A percentile compares a stretch with the other conserved stretches of the same genome.
Evolutionary conservation across 2,113 vertebrate genomes (phyloP).

Genomic region (Callipepla californica): DNA sequence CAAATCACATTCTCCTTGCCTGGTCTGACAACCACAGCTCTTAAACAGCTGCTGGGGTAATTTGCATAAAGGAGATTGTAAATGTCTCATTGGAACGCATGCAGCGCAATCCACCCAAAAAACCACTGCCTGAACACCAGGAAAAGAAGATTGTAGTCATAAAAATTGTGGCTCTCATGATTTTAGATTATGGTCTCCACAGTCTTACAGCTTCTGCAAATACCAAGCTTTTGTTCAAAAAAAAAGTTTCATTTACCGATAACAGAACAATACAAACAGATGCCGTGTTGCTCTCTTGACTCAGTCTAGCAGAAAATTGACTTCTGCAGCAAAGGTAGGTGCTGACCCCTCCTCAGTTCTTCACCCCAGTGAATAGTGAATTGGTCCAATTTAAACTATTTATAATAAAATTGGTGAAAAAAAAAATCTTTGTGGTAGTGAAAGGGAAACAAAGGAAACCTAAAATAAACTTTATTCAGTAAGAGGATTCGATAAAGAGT

Average conservation of each 20-base stretch:
- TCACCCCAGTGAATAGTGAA: slow-evolving; percentile 22
- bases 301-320: slow-evolving; percentile 71
- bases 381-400: slow-evolving; percentile 24
- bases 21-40: slow-evolving; percentile 73
- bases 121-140: slow-evolving; percentile 73
- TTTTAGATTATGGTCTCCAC: slow-evolving; percentile 72
- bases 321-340: slow-evolving; percentile 43
- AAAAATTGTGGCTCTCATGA: slow-evolving; percentile 73
- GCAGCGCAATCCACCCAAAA: slow-evolving; percentile 72
- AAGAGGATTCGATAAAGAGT: slow-evolving; percentile 44
- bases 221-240: slow-evolving; percentile 37
- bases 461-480: slow-evolving; percentile 49
- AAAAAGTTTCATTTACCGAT: slow-evolving; percentile 50
- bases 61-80: slow-evolving; percentile 75
- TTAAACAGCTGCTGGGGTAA: slow-evolving; percentile 75
- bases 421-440: neutral
- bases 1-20: slow-evolving; percentile 73
- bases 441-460: slow-evolving; percentile 55
- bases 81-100: slow-evolving; percentile 70
- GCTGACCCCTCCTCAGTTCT: slow-evolving; percentile 48
- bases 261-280: slow-evolving; percentile 54
- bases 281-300: slow-evolving; percentile 37
- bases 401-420: slow-evolving; percentile 5
- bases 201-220: slow-evolving; percentile 66
- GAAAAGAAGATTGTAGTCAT: slow-evolving; percentile 74